phyloP scores from a whole-genome alignment of 2,113 vertebrate genomes.

The Gila orcuttii region DNA sequence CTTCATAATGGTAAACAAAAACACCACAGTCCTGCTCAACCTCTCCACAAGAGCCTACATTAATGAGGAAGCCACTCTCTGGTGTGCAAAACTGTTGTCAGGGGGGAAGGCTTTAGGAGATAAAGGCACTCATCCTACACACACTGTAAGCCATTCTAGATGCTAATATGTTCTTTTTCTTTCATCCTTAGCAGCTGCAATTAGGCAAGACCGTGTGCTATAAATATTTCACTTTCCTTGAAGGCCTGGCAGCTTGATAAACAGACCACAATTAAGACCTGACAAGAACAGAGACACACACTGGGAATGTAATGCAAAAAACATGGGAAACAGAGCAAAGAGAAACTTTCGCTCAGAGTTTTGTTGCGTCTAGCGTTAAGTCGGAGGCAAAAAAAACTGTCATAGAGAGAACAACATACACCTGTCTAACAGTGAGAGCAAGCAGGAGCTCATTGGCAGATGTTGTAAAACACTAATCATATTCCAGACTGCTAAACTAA shows the following conservation, averaged over 20 bases:
- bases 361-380: background rate
- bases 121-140: constrained; percentile 38
- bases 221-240: constrained; percentile 46
- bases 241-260: constrained; percentile 53
- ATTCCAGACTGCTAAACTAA: constrained; percentile 23
- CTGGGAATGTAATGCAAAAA: constrained; percentile 34
- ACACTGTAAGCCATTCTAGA: constrained; percentile 41
- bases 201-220: constrained; percentile 53
- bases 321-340: background rate
- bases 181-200: constrained; percentile 45
- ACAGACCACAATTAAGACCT: constrained; percentile 59
- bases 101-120: constrained; percentile 39
- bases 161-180: constrained; percentile 44
- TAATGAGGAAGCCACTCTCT: constrained; percentile 47
- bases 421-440: constrained; percentile 51
- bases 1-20: constrained; percentile 50
- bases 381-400: background rate
- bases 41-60: constrained; percentile 33
- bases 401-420: background rate
- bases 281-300: constrained; percentile 51
- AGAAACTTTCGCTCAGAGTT: background rate
- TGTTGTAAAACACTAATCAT: constrained; percentile 30
- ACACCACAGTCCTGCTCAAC: constrained; percentile 8
- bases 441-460: constrained; percentile 52
- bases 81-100: constrained; percentile 38